Evolutionary conservation across 2,888 invertebrate species (phyloP).

Genomic region (Endotricha flammealis): DNA sequence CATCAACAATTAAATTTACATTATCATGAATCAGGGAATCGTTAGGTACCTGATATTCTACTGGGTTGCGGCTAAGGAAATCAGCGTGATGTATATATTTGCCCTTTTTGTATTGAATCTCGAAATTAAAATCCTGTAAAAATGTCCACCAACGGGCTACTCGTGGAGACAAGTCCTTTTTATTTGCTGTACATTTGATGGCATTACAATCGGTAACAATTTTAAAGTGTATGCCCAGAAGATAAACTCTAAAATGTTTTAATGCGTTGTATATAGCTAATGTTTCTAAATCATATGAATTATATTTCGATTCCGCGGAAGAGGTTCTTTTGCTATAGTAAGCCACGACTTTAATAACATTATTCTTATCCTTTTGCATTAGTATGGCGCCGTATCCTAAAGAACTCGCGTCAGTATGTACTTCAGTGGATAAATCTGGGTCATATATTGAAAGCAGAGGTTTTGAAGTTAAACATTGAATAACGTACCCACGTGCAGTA

Average conservation of each 20-base stretch:
- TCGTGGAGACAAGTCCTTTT: slow-evolving; percentile 22
- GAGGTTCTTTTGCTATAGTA: too few relatives aligned
- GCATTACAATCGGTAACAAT: slow-evolving; percentile 25
- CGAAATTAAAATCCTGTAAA: slow-evolving; percentile 24
- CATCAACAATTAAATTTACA: slow-evolving; percentile 10
- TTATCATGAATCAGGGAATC: too few relatives aligned
- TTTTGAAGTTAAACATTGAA: slow-evolving; percentile 18
- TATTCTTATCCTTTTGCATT: slow-evolving; percentile 24
- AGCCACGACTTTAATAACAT: slow-evolving; percentile 27
- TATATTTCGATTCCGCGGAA: slow-evolving; percentile 23
- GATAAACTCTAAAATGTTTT: too few relatives aligned
- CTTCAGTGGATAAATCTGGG: slow-evolving; percentile 17
- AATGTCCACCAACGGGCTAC: slow-evolving; percentile 26
- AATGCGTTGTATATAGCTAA: slow-evolving; percentile 43
- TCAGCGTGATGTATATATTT: slow-evolving; percentile 23
- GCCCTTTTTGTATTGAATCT: slow-evolving; percentile 22
- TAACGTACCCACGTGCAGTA: slow-evolving; percentile 21
- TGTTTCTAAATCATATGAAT: slow-evolving; percentile 40
- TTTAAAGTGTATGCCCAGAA: slow-evolving; percentile 25
- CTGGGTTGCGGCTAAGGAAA: slow-evolving; percentile 24
- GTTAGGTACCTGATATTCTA: too few relatives aligned
- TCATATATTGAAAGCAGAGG: slow-evolving; percentile 26
- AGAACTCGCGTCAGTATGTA: slow-evolving; percentile 26
- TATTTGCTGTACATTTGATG: slow-evolving; percentile 19
- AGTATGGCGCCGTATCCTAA: slow-evolving; percentile 33